These are phyloP conservation scores for Mamestra configurata DNA, from an alignment of 1,140 invertebrate genomes.

Conservation along the genomic window DNA sequence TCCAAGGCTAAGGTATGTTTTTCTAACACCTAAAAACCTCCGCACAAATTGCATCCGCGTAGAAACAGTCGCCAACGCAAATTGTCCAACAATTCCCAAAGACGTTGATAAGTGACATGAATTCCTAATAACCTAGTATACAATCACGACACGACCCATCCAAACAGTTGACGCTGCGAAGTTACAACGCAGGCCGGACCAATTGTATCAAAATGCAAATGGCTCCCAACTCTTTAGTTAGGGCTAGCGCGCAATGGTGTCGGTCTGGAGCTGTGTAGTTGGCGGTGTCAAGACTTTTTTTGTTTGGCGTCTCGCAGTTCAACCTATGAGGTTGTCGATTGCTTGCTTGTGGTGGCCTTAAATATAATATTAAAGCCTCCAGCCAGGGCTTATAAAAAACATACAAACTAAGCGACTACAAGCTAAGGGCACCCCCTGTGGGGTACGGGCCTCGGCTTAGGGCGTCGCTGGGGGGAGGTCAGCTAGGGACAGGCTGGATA, in stretches of 20 bases:
- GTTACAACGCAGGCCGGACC: conserved; percentile 34
- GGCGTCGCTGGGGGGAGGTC: too few relatives aligned
- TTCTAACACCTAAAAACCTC: too few relatives aligned
- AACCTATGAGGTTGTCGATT: too few relatives aligned
- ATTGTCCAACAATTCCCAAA: conserved; percentile 1
- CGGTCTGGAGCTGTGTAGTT: conserved; percentile 16
- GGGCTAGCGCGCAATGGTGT: conserved; percentile 42
- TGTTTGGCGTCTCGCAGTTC: too few relatives aligned
- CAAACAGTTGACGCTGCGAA: conserved; percentile 48
- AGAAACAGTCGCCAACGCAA: not conserved
- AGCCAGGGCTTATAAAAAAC: too few relatives aligned
- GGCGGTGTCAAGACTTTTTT: not conserved
- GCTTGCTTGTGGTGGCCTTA: too few relatives aligned
- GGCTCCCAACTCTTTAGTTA: conserved; percentile 68
- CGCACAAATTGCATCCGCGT: not conserved
- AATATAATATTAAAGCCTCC: too few relatives aligned
- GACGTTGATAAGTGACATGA: conserved; percentile 28
- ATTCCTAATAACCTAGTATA: conserved; percentile 38
- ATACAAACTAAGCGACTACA: too few relatives aligned
- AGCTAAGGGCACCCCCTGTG: too few relatives aligned
- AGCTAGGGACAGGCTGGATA: too few relatives aligned
- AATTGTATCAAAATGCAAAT: conserved; percentile 70
- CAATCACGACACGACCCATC: conserved; percentile 33
- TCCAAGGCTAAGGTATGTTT: too few relatives aligned
- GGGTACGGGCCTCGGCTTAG: too few relatives aligned